Evolutionary conservation across 2,797 vertebrate genomes (phyloP).

Genomic region (Leuciscus waleckii): DNA sequence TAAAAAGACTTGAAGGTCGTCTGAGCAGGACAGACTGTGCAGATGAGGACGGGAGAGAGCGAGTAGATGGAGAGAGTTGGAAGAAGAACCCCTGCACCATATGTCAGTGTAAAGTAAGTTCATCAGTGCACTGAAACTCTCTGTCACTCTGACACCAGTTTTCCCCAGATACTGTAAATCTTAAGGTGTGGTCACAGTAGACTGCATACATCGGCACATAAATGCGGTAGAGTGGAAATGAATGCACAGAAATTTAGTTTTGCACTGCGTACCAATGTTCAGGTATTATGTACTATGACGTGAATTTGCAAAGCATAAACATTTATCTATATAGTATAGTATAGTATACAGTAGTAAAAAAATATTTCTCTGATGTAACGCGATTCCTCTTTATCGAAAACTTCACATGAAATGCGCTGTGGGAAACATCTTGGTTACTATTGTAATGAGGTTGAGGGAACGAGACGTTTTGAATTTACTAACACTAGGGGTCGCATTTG

Average conservation of each 20-base stretch:
- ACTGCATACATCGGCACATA: neutral
- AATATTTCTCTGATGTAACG: neutral
- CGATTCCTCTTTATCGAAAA: neutral
- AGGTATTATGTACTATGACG: neutral
- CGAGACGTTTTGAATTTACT: neutral
- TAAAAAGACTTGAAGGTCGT: constrained; percentile 93
- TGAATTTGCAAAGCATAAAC: neutral
- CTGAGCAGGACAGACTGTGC: constrained; percentile 89
- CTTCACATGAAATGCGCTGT: neutral
- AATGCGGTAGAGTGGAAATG: neutral
- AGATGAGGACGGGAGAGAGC: constrained; percentile 83
- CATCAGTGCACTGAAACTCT: neutral
- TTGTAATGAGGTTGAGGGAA: too few species aligned
- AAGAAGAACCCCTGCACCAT: constrained; percentile 86
- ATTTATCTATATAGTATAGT: neutral
- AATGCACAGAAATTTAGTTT: neutral
- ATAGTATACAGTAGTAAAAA: neutral
- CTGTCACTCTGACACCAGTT: neutral
- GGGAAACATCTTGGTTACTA: too few species aligned
- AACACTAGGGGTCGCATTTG: neutral
- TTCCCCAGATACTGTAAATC: neutral
- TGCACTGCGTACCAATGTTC: neutral
- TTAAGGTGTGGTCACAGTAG: neutral
- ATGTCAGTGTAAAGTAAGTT: constrained; percentile 93
- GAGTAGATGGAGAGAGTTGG: constrained; percentile 85